Conservation (phyloP, 2,797 vertebrate genomes). For the Carapus acus region DNA sequence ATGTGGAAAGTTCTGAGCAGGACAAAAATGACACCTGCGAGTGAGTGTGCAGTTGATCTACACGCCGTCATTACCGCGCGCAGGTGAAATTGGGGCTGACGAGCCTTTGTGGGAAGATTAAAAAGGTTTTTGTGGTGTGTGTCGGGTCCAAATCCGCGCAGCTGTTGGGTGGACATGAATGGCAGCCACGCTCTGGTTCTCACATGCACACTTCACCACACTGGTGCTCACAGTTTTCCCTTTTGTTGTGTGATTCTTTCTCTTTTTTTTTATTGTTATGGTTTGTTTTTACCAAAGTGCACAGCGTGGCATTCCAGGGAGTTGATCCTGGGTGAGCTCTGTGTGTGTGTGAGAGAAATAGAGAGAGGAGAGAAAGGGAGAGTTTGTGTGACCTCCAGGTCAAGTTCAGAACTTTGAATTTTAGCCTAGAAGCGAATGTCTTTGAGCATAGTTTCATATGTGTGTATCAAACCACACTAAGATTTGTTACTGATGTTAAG, state of each 20-base stretch:
- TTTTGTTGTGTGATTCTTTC: conserved; percentile 13
- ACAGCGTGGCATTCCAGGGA: conserved; percentile 25
- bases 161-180: conserved; percentile 26
- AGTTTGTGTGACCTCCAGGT: not conserved
- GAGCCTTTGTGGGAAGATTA: conserved; percentile 22
- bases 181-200: conserved; percentile 28
- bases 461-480: too few species aligned
- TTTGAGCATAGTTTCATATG: too few species aligned
- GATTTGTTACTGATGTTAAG: too few species aligned
- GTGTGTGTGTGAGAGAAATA: not conserved
- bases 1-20: not conserved
- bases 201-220: conserved; percentile 14
- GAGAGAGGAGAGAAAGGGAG: too few species aligned
- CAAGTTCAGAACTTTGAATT: not conserved
- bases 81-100: conserved; percentile 24
- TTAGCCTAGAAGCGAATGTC: too few species aligned
- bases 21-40: not conserved
- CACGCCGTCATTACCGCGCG: conserved; percentile 13
- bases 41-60: not conserved
- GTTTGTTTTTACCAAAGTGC: conserved; percentile 16
- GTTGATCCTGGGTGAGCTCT: conserved; percentile 17
- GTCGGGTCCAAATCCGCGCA: conserved; percentile 34
- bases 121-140: conserved; percentile 19
- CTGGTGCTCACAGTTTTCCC: conserved; percentile 1
- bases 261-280: too few species aligned